These are phyloP conservation scores for Clepsis dumicolana DNA, from an alignment of 2,888 invertebrate species.

Conservation along the genomic window DNA sequence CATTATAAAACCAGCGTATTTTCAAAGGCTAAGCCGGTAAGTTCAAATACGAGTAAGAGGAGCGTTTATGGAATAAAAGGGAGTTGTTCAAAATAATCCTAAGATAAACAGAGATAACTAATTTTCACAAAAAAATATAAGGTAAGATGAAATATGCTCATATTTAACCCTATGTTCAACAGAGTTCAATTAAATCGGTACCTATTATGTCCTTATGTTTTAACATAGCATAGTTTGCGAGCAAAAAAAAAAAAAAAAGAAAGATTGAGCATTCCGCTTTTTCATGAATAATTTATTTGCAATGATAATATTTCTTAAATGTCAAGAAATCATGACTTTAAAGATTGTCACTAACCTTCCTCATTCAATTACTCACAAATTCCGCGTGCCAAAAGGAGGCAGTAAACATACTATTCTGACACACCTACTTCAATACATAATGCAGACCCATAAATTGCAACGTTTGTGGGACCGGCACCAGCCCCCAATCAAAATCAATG, in stretches of 20 bases:
- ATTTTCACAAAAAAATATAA: too few species aligned
- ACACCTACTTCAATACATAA: constrained; percentile 44
- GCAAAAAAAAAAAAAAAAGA: too few species aligned
- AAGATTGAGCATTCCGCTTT: too few species aligned
- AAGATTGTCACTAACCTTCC: background rate
- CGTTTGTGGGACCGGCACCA: constrained; percentile 51
- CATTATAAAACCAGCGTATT: background rate
- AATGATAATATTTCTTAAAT: background rate
- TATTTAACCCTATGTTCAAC: too few species aligned
- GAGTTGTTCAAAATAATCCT: too few species aligned
- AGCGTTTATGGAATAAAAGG: background rate
- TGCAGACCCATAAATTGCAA: constrained; percentile 56
- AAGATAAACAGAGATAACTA: too few species aligned
- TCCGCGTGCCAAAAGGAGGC: constrained; percentile 10
- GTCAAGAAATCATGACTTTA: background rate
- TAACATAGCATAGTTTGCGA: too few species aligned
- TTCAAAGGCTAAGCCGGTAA: background rate
- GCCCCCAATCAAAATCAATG: constrained; percentile 67
- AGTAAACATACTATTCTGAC: constrained; percentile 17
- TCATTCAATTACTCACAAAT: background rate
- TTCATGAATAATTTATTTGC: background rate
- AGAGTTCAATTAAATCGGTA: too few species aligned
- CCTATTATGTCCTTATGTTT: too few species aligned
- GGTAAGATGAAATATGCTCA: too few species aligned
- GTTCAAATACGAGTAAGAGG: background rate